Evolutionary conservation across 2,797 vertebrate species (phyloP), one percentile per base, ranked within the genome.

Genomic region (Periparus ater): DNA sequence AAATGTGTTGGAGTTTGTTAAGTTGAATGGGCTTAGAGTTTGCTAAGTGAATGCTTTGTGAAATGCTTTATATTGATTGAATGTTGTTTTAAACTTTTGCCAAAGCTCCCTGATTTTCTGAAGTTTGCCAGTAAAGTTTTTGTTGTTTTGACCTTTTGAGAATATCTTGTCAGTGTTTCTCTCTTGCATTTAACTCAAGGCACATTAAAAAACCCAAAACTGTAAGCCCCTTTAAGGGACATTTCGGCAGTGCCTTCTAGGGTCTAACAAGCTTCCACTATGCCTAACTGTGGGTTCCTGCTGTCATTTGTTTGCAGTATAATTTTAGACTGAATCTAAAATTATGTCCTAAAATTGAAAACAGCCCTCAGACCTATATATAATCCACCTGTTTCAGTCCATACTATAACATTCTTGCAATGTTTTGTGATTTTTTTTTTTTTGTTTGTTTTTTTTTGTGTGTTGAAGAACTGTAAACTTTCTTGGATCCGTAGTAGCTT

Each of bases 221-320:
- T 0, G 0, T 38, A 54, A 62, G 9, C 14, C 17, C 11, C 4
- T 55, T 48, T 48, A 34, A 62, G 40, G 25, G 34, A 34, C 30
- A 16, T 68, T 48, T 11, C 21, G 0, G 4, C 54, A 40, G 22
- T 30, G 21, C 18, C 3, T 42, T 48, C 42, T 55, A 38, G 21
- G 26, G 21, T 34, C 10, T 72, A 54, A n/a, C 13, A 76, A 62
- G 17, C 11, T 88, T 42, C 16, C 7, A 32, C 17, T 57, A 11
- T 2, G 1, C 27, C 7, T 47, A 71, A 14, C 5, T n/a, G 15
- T 55, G 9, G 27, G 34, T 22, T 65, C 6, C 50, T 60, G 22
- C 53, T 85, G 22, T 18, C 10, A 30, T 48, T 34, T 17, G 21
- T n/a, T 23, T 66, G 27, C 10, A 77, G 30, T 11, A 26, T 72